Evolutionary conservation across 2,888 invertebrate genomes (phyloP).

Genomic region (Ceramica pisi): DNA sequence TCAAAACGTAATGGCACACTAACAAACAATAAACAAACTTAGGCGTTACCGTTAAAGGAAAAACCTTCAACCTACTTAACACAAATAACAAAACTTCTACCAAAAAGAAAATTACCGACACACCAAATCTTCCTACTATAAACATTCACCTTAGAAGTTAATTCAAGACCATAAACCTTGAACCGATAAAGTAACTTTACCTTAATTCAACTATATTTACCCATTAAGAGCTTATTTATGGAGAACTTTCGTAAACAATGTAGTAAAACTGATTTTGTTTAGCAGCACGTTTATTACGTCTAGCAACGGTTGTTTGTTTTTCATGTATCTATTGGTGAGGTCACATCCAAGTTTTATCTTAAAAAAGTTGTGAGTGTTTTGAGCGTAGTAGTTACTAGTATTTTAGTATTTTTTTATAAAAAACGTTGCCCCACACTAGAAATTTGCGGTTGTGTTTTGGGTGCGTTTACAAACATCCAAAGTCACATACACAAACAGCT

Average conservation of each 20-base stretch:
- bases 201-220: constrained; percentile 17
- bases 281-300: constrained; percentile 2
- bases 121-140: neutral
- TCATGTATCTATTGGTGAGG: neutral
- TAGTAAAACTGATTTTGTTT: constrained; percentile 42
- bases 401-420: no score
- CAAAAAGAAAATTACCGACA: neutral
- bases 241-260: constrained; percentile 32
- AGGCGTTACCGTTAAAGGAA: no score
- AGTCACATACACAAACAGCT: no score
- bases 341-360: neutral
- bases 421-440: no score
- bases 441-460: no score
- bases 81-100: neutral
- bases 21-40: neutral
- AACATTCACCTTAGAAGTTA: constrained; percentile 21
- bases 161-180: constrained; percentile 29
- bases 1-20: no score
- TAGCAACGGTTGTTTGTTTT: constrained; percentile 5
- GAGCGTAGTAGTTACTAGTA: no score
- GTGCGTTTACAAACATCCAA: no score
- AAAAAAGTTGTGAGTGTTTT: neutral
- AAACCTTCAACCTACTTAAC: neutral
- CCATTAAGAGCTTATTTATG: constrained; percentile 41
- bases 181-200: constrained; percentile 7